These are phyloP conservation scores for Brachystomella parvula DNA, from an alignment of 1,140 invertebrate species.

Conservation along the genomic window DNA sequence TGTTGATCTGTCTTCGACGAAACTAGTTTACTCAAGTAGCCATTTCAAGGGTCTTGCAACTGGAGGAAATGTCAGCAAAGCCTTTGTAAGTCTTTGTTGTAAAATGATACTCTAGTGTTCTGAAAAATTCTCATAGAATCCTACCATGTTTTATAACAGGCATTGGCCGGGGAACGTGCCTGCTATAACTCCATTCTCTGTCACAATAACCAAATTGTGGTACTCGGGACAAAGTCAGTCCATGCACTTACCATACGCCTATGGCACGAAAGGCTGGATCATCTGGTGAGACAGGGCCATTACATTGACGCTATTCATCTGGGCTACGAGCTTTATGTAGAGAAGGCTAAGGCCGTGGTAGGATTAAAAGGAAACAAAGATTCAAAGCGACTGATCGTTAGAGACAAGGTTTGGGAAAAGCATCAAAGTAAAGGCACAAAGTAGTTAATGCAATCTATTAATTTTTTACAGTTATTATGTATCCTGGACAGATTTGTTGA, in stretches of 20 bases:
- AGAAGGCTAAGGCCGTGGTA: slow-evolving; percentile 58
- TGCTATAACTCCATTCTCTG: slow-evolving; percentile 84
- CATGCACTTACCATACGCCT: slow-evolving; percentile 70
- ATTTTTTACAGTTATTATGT: slow-evolving; percentile 51
- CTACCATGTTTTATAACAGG: slow-evolving; percentile 47
- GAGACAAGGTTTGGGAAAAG: slow-evolving; percentile 49
- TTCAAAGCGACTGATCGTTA: slow-evolving; percentile 52
- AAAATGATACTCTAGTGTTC: slow-evolving; percentile 9
- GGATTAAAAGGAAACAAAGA: slow-evolving; percentile 52
- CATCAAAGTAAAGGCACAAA: background rate
- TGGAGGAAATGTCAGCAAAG: slow-evolving; percentile 67
- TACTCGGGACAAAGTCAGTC: slow-evolving; percentile 73
- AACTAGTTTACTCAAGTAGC: slow-evolving; percentile 81
- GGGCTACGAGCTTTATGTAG: slow-evolving; percentile 60
- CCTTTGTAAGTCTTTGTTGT: slow-evolving; percentile 48
- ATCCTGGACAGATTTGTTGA: slow-evolving; percentile 50
- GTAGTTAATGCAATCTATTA: background rate
- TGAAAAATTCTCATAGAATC: slow-evolving; percentile 14
- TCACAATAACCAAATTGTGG: slow-evolving; percentile 67
- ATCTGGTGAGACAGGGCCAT: slow-evolving; percentile 57
- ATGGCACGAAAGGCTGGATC: slow-evolving; percentile 69
- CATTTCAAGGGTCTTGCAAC: slow-evolving; percentile 80
- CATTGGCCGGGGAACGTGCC: slow-evolving; percentile 70
- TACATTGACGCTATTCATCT: slow-evolving; percentile 57
- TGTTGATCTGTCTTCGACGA: slow-evolving; percentile 70